Base-by-base conservation (phyloP, 2,888 invertebrate genomes). In the Zaprionus obscuricornis region DNA sequence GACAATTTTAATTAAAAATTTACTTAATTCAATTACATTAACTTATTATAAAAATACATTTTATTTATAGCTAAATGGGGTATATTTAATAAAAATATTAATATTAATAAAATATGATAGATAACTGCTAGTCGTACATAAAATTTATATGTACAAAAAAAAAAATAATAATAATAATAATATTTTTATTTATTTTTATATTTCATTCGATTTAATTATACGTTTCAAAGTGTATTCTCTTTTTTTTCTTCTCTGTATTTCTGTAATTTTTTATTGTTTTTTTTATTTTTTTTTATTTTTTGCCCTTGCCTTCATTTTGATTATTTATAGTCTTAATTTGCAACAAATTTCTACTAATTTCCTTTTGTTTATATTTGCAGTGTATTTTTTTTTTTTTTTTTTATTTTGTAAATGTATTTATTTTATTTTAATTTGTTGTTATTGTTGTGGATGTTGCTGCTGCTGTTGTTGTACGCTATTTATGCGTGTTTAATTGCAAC, bases 401-500 rank as follows among this genome's bases (percentile, higher is more conserved):
- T 43, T 39, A 22, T 33, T 20, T 13, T 50, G 20, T 36, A 42
- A 57, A 40, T 62, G 57, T 52, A 42, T 14, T 39, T 62, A 2
- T 51, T 22, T 18, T 10, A 11, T 52, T 18, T 57, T 13, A 22
- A 42, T 34, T 64, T 40, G 42, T 56, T 39, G 10, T 13, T 36
- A 13, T 54, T 39, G 11, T 50, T 55, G 10, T 24, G 26, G 24
- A 57, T 58, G 34, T 62, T 52, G 56, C 56, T 71, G 45, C 40
- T 31, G 24, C 57, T 58, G 34, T 62, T 52, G 56, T 58, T 71
- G 45, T 43, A 31, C 27, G 26, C 58, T 79, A 55, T 70, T 70
- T 67, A 60, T 58, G 73, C 65, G 64, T 62, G 66, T 85, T 84
- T 85, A 85, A 81, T 85, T 85, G 82, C 78, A 85, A 74, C 81